Evolutionary conservation across 2,113 vertebrate genomes (phyloP), one percentile per base, ranked within the genome.

Genomic region (Zapus hudsonius): DNA sequence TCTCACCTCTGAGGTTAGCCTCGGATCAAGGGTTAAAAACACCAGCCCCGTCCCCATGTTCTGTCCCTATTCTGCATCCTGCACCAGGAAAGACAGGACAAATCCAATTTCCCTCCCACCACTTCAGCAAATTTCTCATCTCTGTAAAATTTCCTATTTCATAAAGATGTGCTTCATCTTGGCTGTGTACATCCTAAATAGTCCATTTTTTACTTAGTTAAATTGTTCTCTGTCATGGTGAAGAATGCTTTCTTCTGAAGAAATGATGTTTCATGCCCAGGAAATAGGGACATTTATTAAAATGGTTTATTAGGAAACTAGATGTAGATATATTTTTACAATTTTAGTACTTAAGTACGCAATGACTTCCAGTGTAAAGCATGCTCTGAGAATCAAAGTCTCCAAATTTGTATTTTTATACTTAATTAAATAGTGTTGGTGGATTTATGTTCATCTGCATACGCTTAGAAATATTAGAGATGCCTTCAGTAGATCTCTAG

Each of bases 171-270:
- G 64, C 67, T 94, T 93, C 81, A 96, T 96, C 59, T 89, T 92
- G 59, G 67, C 84, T 90, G 15, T 89, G 81, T 94, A 94, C 84
- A 42, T 96, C 64, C 84, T 85, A 90, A 96, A 94, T 90, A 87
- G 86, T 88, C 79, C 92, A 83, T 94, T 90, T 96, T 96, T 96
- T 92, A 96, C 94, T 96, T 91, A 92, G 85, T 96, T 95, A 95
- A 94, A 96, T 96, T 94, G 91, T 93, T 94, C 94, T 94, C 95
- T 96, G 89, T 95, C 96, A 94, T 16, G 55, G 23, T 94, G 89
- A 96, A 94, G 78, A 96, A 96, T 94, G 89, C 59, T 91, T 82
- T 94, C 63, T 84, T 91, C 36, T 76, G 83, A 96, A 95, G 80
- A 89, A 96, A 91, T 95, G 93, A 89, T 95, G 73, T 92, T n/a